phyloP scores from a whole-genome alignment of 2,113 vertebrate species.

The Tragelaphus imberbis region DNA sequence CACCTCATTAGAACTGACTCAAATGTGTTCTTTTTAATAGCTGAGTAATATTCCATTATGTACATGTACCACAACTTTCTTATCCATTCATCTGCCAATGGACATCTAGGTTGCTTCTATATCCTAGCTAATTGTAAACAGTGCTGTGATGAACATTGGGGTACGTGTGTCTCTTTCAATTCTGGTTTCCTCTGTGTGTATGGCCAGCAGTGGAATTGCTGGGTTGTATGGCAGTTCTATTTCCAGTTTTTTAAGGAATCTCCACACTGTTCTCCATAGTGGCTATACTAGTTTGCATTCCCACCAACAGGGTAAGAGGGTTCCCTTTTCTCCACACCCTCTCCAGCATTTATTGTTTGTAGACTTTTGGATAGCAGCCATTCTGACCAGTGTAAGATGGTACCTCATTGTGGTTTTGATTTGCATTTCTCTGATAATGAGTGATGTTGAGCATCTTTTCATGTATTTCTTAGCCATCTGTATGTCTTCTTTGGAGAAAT shows the following conservation, averaged over 20 bases:
- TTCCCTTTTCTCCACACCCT: not conserved
- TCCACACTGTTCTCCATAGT: not conserved
- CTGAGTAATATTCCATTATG: not conserved
- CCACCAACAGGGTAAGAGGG: not conserved
- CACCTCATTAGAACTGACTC: not conserved
- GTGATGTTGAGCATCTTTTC: not conserved
- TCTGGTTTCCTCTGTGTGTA: not conserved
- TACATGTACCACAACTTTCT: not conserved
- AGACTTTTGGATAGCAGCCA: not conserved
- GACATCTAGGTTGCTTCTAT: not conserved
- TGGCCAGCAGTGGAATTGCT: not conserved
- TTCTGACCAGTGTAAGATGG: not conserved
- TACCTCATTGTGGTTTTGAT: not conserved
- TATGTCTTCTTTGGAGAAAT: not conserved
- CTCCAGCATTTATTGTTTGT: not conserved
- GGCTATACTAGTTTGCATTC: not conserved
- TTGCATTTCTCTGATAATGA: not conserved
- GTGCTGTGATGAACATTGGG: not conserved
- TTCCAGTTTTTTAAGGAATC: not conserved
- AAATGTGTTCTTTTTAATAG: not conserved
- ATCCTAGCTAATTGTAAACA: not conserved
- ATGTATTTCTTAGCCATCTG: not conserved
- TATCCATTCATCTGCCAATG: not conserved
- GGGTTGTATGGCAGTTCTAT: not conserved
- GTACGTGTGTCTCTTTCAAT: not conserved